Base-by-base conservation (phyloP, 2,888 invertebrate species). In the Apotomis turbidana region DNA sequence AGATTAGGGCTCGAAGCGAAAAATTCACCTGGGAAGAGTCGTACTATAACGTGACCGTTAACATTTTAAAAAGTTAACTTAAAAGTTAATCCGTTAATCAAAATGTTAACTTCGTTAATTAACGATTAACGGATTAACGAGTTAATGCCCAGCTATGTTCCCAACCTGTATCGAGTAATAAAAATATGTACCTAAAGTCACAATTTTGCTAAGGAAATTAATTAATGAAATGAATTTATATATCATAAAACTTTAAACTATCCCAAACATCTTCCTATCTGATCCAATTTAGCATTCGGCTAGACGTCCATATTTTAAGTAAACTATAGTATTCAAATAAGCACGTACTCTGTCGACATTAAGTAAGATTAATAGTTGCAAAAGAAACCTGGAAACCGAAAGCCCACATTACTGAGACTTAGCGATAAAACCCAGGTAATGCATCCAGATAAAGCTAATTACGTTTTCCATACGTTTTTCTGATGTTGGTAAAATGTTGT, bases 301-400 rank as follows among this genome's bases (percentile, higher is more conserved):
- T n/a, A 46, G 64, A 55, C 44, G 55, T 27, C n/a, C 36, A 55
- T 46, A 57, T 66, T 46, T 57, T 64, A 64, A 15, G 54, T 46
- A 57, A 46, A 46, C 66, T 44, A 27, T 27, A 44, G 55, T 60
- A 71, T 67, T 61, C 60, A 71, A 71, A 71, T 60, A 49, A 71
- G 13, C 74, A 74, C 62, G 64, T 51, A 64, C 67, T 74, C 61
- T 41, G 61, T 67, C 72, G 69, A 70, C 77, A 77, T 79, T 77
- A 76, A 76, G 72, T 72, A 74, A 76, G 76, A 77, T 78, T 77
- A 78, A 78, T 78, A 74, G 67, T 58, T 44, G 38, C 41, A 44
- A 68, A 61, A 67, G 55, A 68, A 74, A 72, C 57, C 44, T 54
- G 57, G 57, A 66, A 60, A 51, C 67, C 44, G 52, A 54, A 59